phyloP scores from a whole-genome alignment of 2,888 invertebrate species.

The Philhelius pedissequus region DNA sequence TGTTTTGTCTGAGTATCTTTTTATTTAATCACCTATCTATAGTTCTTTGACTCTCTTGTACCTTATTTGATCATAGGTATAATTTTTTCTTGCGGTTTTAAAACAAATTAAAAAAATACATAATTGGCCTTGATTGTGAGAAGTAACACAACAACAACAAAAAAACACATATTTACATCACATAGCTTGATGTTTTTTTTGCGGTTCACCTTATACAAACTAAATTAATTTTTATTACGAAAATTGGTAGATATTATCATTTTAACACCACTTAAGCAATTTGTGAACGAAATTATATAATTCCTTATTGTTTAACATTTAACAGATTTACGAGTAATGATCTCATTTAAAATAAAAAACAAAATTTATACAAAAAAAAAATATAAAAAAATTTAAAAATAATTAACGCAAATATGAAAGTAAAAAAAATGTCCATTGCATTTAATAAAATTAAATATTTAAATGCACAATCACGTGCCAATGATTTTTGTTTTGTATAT shows the following conservation, averaged over 20 bases:
- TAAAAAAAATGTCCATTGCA: neutral
- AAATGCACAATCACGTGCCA: neutral
- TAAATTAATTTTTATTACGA: too few species aligned
- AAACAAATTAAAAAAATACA: neutral
- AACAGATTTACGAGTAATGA: neutral
- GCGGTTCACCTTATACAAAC: neutral
- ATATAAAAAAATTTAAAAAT: neutral
- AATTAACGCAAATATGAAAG: neutral
- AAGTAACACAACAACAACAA: neutral
- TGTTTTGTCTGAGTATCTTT: neutral
- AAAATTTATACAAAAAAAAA: neutral
- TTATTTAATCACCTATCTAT: neutral
- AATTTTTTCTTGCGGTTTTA: neutral
- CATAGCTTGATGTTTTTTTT: neutral
- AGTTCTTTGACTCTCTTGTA: neutral
- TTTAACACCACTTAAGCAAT: neutral
- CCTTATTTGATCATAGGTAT: neutral
- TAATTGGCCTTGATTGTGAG: neutral
- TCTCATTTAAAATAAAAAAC: neutral
- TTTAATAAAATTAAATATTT: neutral
- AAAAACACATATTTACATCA: neutral
- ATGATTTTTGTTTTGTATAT: neutral
- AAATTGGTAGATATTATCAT: neutral
- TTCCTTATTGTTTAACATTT: neutral
- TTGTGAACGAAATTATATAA: neutral